These are phyloP conservation scores for Hippolais icterina DNA, from an alignment of 2,113 vertebrate species.

Conservation along the genomic window DNA sequence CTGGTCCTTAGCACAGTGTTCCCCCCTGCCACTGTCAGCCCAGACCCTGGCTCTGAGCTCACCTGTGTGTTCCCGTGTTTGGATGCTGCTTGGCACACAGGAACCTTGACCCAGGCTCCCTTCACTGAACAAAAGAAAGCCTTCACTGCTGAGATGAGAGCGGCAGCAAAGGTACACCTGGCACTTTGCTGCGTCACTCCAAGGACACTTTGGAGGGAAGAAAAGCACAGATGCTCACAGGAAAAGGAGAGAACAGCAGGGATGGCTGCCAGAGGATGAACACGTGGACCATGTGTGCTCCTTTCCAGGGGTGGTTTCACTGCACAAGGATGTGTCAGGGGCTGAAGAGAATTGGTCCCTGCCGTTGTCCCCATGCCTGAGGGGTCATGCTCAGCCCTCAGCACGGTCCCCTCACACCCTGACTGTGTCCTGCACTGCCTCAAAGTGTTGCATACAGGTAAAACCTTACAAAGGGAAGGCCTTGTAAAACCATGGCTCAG, in stretches of 20 bases:
- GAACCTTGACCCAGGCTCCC: background rate
- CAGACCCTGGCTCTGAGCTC: background rate
- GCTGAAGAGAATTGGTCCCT: background rate
- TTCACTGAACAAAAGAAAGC: background rate
- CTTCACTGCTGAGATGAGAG: background rate
- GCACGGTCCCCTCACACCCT: background rate
- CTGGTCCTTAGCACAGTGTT: accelerated
- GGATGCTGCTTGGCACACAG: background rate
- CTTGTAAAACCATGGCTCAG: background rate
- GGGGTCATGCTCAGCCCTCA: background rate
- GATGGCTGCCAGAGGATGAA: background rate
- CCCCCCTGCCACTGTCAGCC: background rate
- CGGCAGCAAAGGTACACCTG: background rate
- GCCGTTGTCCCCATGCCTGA: accelerated
- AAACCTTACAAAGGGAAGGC: background rate
- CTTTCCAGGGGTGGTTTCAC: background rate
- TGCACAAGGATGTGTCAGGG: background rate
- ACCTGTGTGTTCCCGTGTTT: accelerated
- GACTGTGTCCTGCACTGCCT: background rate
- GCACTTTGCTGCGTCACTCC: background rate
- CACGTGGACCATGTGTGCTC: accelerated
- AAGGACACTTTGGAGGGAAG: background rate
- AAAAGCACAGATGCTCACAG: background rate
- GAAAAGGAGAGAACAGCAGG: background rate
- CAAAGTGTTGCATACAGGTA: background rate